Evolutionary conservation across 2,797 vertebrate genomes (phyloP).

Genomic region (Lagocephalus sceleratus): DNA sequence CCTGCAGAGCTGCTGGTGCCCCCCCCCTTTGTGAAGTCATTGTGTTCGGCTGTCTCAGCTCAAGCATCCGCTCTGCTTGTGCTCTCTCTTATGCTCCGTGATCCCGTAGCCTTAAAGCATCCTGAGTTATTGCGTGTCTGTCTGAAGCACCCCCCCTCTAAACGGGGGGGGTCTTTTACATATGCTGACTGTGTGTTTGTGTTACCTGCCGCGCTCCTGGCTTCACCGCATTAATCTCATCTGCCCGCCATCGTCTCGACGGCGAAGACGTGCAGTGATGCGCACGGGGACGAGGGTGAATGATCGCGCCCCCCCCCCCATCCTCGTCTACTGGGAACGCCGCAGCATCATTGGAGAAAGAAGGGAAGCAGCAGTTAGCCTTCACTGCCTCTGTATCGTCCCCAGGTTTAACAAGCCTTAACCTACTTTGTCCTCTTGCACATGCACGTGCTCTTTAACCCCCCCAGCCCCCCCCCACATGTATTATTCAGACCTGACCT

Average conservation of each 20-base stretch:
- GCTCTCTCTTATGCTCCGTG: slow-evolving; percentile 29
- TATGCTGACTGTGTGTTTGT: slow-evolving; percentile 55
- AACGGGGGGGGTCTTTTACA: slow-evolving; percentile 27
- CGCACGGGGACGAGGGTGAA: too few species aligned
- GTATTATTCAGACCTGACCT: slow-evolving; percentile 64
- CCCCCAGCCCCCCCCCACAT: slow-evolving; percentile 50
- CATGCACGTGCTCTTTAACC: slow-evolving; percentile 42
- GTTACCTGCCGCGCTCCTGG: slow-evolving; percentile 45
- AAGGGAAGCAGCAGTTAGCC: slow-evolving; percentile 5
- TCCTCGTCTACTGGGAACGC: too few species aligned
- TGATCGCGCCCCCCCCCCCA: too few species aligned
- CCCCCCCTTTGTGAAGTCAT: slow-evolving; percentile 36
- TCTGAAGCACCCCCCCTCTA: slow-evolving; percentile 32
- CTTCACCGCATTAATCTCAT: slow-evolving; percentile 69
- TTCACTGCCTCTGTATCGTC: slow-evolving; percentile 13
- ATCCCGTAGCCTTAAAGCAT: slow-evolving; percentile 41
- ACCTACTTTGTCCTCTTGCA: slow-evolving; percentile 44
- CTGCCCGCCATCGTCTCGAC: slow-evolving; percentile 50
- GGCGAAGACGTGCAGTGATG: too few species aligned
- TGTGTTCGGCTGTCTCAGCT: slow-evolving; percentile 36
- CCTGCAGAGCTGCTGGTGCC: not conserved
- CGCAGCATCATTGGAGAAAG: too few species aligned
- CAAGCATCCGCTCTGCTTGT: slow-evolving; percentile 36
- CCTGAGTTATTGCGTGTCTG: slow-evolving; percentile 51
- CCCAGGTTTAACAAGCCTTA: slow-evolving; percentile 12